Evolutionary conservation across 1,140 invertebrate species (phyloP), one percentile per base, ranked within the genome.

Genomic region (Drosophila cardini): DNA sequence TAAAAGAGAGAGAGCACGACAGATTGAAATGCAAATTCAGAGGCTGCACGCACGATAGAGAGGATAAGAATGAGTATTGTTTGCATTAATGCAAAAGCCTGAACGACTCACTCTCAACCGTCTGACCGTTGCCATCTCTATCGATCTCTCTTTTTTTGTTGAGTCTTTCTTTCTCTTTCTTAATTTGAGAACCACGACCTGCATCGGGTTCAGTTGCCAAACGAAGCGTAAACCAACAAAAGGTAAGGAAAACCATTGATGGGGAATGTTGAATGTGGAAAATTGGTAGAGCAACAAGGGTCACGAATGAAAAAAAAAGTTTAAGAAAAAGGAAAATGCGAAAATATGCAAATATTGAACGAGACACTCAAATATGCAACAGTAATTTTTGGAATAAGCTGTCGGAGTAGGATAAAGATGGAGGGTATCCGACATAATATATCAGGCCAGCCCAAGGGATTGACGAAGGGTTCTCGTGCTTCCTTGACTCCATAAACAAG

Each of bases 361-460:
- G 61, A 78, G 84, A 89, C 84, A 87, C 89, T 87, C 84, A 87
- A 89, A 84, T 89, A 87, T 87, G 84, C 84, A 86, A 79, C 83
- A 80, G 80, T 80, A 89, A 80, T 75, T 82, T 87, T 84, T 76
- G 76, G 73, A 56, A 72, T 76, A 73, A 79, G 68, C 62, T 62
- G 53, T 43, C 48, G 15, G 34, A 32, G 30, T 46, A 50, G 18
- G 10, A 4, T 50, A 61, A 50, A 18, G 10, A 4, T 50, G 64
- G 55, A 46, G 11, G 45, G 60, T 43, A 46, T 53, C 55, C 53
- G 61, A 48, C 38, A 57, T 78, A 75, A 67, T 70, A 71, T 53
- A 62, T 67, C 36, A 52, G 53, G 36, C 21, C 21, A 52, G 53
- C 40, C 21, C 21, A 11, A 46, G 32, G 46, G 53, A 71, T 78